A percentile compares a stretch with the other conserved stretches of the same genome.
These are phyloP conservation scores for Lamprotornis superbus DNA, from an alignment of 2,113 vertebrate species.

Conservation along the genomic window DNA sequence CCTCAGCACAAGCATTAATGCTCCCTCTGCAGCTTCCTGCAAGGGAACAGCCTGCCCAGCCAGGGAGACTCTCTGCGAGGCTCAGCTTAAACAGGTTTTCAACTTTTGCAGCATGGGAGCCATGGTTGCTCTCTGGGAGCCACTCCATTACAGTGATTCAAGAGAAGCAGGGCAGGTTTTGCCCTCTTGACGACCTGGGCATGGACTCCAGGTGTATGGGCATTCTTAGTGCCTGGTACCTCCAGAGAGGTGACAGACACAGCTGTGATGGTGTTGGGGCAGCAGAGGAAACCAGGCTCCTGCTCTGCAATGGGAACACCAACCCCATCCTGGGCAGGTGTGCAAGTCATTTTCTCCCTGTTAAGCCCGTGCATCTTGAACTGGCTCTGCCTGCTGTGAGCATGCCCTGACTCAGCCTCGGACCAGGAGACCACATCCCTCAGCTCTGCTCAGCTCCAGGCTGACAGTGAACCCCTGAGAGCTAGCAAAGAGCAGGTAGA, in stretches of 20 bases:
- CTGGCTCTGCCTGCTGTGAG: neutral
- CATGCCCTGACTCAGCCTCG: neutral
- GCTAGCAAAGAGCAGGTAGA: neutral
- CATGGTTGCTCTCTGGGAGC: neutral
- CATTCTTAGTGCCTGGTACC: neutral
- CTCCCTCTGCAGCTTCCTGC: neutral
- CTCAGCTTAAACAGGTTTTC: neutral
- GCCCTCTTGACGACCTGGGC: neutral
- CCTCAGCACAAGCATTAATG: neutral
- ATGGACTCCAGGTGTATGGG: neutral
- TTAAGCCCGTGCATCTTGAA: neutral
- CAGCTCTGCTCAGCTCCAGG: neutral
- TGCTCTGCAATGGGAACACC: neutral
- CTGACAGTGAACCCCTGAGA: neutral
- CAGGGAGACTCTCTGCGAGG: neutral
- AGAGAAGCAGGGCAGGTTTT: neutral
- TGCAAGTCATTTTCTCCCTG: neutral
- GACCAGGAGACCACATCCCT: neutral
- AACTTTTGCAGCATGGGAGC: neutral
- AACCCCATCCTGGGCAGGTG: neutral
- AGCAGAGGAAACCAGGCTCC: neutral
- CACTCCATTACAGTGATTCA: neutral
- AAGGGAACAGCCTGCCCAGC: neutral
- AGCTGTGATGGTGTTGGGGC: neutral
- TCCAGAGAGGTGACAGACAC: neutral